Conservation (phyloP, 2,113 vertebrate species). For the Vulpes lagopus region DNA sequence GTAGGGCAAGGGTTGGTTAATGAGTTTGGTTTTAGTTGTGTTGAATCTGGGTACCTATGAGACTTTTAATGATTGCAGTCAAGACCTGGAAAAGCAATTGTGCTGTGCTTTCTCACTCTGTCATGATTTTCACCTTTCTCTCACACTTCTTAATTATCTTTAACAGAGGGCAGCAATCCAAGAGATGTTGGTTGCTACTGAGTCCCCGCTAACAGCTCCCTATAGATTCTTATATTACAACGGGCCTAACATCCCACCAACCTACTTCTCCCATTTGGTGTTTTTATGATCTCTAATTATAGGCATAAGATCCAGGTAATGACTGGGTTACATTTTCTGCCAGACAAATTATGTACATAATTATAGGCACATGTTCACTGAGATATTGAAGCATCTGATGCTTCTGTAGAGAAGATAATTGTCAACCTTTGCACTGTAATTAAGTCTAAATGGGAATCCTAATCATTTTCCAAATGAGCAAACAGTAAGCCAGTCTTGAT, state of each 20-base stretch:
- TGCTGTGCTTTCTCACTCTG: not conserved
- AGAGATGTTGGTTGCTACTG: not conserved
- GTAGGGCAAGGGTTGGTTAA: not conserved
- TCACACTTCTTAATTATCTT: slow-evolving; percentile 44
- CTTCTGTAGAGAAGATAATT: slow-evolving; percentile 86
- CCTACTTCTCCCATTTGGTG: slow-evolving; percentile 43
- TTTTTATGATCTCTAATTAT: slow-evolving; percentile 85
- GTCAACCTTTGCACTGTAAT: slow-evolving; percentile 90
- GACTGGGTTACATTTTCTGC: slow-evolving; percentile 84
- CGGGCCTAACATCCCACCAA: slow-evolving; percentile 46
- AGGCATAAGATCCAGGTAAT: slow-evolving; percentile 86
- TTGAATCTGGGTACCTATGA: not conserved
- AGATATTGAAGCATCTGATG: slow-evolving; percentile 84
- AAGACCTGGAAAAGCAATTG: slow-evolving; percentile 12
- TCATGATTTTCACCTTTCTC: slow-evolving; percentile 25
- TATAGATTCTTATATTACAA: slow-evolving; percentile 54
- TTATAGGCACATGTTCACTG: slow-evolving; percentile 86
- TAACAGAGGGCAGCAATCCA: slow-evolving; percentile 4
- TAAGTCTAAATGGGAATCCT: slow-evolving; percentile 88
- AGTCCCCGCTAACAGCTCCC: not conserved
- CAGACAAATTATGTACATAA: slow-evolving; percentile 87
- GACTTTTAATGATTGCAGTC: not conserved
- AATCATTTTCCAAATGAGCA: slow-evolving; percentile 88
- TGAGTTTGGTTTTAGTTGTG: slow-evolving; percentile 14
- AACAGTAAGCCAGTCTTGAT: slow-evolving; percentile 84